phyloP scores from a whole-genome alignment of 2,113 vertebrate species.

The Psilopogon haemacephalus region DNA sequence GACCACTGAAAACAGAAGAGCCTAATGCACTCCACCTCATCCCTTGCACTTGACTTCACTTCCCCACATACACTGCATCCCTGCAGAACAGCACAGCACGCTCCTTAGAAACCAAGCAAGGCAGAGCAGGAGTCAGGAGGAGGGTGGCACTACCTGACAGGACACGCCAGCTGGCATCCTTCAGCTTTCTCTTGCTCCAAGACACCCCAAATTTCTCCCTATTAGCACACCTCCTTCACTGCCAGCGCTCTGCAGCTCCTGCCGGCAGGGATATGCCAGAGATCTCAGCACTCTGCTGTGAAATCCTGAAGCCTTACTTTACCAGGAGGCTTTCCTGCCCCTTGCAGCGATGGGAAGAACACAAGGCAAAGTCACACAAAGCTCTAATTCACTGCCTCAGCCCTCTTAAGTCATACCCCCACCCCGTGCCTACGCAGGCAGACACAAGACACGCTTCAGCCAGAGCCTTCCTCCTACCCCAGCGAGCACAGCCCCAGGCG shows the following conservation, averaged over 20 bases:
- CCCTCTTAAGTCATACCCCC: background rate
- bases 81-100: accelerated
- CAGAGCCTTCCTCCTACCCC: background rate
- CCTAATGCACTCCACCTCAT: too few species aligned
- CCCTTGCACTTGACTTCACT: too few species aligned
- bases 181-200: background rate
- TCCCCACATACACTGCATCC: too few species aligned
- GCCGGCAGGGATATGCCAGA: background rate
- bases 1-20: too few species aligned
- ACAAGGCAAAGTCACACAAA: conserved; percentile 9
- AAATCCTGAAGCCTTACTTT: background rate
- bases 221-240: background rate
- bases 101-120: background rate
- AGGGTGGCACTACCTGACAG: background rate
- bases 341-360: background rate
- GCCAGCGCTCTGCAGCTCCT: background rate
- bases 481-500: conserved; percentile 52
- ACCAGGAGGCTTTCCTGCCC: background rate
- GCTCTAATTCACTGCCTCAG: background rate
- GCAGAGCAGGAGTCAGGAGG: background rate
- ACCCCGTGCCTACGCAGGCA: background rate
- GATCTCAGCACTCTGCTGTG: background rate
- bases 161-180: background rate
- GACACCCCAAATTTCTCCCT: background rate
- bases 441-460: background rate